Base-by-base conservation (phyloP, 1,140 invertebrate species). In the Campoletis sonorensis region DNA sequence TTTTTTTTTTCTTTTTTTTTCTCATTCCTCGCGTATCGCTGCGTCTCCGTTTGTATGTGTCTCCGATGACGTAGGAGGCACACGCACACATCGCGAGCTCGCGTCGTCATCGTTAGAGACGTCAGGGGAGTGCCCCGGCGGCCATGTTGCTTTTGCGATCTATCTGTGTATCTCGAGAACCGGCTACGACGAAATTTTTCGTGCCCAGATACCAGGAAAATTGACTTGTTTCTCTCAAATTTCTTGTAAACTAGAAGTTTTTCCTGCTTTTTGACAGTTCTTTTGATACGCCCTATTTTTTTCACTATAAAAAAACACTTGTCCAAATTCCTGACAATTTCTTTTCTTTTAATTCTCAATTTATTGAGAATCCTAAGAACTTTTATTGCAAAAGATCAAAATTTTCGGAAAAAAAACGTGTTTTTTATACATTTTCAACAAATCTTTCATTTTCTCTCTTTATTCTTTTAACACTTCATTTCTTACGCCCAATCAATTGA, bases 131-230 rank as follows among this genome's bases (percentile, higher is more conserved):
- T 75, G 72, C 33, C 72, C 49, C 49, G 23, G 67, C 72, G 26
- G 72, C 72, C 72, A 75, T 75, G 27, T 75, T 58, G 72, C 45
- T 45, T 75, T 45, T 75, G 27, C 49, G 45, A 75, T 30, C 72
- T 64, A 33, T 70, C 67, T 33, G 4, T 70, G 27, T 70, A 18
- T 76, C 71, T 79, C 77, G 54, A 27, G 67, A 61, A 61, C 82
- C 82, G 82, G 82, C 80, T 81, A 81, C 61, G 40, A 72, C 21
- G 26, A 58, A 79, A 23, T 79, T 79, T 81, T 33, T 73, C 61
- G 23, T 73, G 26, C 61, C 23, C 26, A 16, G 21, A 13, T 5
- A 67, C 23, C 10, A 23, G 18, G 4, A 27, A 67, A 67, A 27
- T 81, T 64, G 0, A 33, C 37, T 51, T 58, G 4, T 58, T 58